A percentile compares a stretch with the other conserved stretches of the same genome.
phyloP scores from a whole-genome alignment of 2,113 vertebrate genomes.

The Otolemur garnettii region DNA sequence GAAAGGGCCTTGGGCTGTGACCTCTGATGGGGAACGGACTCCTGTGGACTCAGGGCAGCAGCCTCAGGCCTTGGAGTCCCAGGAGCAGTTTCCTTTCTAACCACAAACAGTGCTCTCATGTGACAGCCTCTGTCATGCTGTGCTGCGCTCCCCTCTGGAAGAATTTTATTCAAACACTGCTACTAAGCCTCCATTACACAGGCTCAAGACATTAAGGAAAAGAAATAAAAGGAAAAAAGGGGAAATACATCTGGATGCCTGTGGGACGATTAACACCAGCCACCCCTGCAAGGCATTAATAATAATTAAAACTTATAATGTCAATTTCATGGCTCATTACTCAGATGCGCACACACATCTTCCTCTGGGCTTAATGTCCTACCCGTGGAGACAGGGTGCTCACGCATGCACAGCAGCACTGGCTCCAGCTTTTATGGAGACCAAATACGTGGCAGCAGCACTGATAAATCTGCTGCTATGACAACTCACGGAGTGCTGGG shows the following conservation, averaged over 20 bases:
- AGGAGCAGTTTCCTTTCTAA: neutral
- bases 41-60: neutral
- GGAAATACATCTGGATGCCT: conserved; percentile 26
- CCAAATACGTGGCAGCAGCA: conserved; percentile 38
- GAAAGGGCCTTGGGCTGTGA: neutral
- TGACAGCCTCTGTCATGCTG: neutral
- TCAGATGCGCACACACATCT: conserved; percentile 69
- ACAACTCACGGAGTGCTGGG: neutral
- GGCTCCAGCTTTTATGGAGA: neutral
- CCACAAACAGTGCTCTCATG: neutral
- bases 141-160: neutral
- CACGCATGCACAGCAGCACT: accelerated
- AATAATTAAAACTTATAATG: conserved; percentile 86
- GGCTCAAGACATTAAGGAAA: conserved; percentile 66
- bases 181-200: neutral
- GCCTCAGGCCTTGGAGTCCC: neutral
- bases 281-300: conserved; percentile 77
- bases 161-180: conserved; percentile 33
- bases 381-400: neutral
- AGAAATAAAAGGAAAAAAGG: conserved; percentile 40
- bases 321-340: conserved; percentile 86
- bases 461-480: conserved; percentile 58
- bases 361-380: conserved; percentile 45
- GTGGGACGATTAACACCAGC: conserved; percentile 76
- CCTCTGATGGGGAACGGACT: neutral